phyloP scores from a whole-genome alignment of 2,797 vertebrate species.

The Arctocebus calabarensis region DNA sequence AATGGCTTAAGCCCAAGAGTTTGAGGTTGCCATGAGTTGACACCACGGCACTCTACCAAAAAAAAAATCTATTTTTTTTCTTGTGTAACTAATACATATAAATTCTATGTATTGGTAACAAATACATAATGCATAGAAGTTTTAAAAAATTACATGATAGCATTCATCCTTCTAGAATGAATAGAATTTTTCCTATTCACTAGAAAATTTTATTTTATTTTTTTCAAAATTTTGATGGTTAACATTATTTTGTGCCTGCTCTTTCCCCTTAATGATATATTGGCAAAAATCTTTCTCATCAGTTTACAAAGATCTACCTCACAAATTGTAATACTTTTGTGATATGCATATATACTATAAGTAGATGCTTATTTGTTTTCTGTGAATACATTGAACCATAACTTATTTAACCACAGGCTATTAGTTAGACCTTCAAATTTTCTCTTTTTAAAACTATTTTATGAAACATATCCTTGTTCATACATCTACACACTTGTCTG shows the following conservation, averaged over 20 bases:
- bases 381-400: neutral
- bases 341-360: neutral
- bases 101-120: too few species aligned
- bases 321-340: neutral
- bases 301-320: neutral
- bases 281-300: neutral
- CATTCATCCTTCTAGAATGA: neutral
- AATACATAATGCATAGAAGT: neutral
- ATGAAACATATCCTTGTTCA: neutral
- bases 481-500: neutral
- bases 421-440: neutral
- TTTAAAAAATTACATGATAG: neutral
- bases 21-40: too few species aligned
- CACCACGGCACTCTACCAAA: too few species aligned
- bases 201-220: neutral
- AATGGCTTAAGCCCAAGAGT: too few species aligned
- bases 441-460: neutral
- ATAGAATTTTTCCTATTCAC: slow-evolving; percentile 25
- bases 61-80: too few species aligned
- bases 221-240: neutral
- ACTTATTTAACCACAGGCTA: neutral
- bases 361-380: neutral
- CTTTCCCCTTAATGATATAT: neutral
- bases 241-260: neutral
- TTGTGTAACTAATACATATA: too few species aligned